Conservation (phyloP, 2,113 vertebrate genomes). For the Chroicocephalus ridibundus region DNA sequence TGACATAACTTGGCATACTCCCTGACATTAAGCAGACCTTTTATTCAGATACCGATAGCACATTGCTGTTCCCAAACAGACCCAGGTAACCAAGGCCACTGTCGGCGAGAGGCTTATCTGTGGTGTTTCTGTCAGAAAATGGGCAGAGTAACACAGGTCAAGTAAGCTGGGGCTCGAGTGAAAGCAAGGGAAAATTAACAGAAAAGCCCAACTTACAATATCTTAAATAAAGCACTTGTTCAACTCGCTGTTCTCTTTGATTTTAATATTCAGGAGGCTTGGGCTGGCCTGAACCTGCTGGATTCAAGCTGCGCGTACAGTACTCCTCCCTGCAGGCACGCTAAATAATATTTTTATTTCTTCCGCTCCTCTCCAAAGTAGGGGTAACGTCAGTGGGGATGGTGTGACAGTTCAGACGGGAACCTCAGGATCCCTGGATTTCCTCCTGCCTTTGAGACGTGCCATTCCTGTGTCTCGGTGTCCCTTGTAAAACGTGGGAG, state of each 20-base stretch:
- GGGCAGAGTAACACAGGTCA: neutral
- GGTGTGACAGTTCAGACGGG: neutral
- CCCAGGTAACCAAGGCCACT: neutral
- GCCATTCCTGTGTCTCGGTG: neutral
- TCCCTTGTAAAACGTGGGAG: neutral
- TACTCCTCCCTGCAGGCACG: neutral
- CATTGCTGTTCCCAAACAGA: neutral
- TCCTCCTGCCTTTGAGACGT: neutral
- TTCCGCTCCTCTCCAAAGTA: fast-evolving
- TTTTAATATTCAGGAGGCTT: neutral
- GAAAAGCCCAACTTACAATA: neutral
- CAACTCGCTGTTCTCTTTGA: neutral
- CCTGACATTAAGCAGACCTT: neutral
- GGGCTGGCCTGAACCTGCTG: neutral
- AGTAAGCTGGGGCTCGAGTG: neutral
- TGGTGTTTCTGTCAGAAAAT: neutral
- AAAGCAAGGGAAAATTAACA: neutral
- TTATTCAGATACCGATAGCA: neutral
- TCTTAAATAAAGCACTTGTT: neutral
- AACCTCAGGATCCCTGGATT: neutral
- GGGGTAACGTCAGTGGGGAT: too few relatives aligned
- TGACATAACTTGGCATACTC: neutral
- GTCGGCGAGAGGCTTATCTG: neutral
- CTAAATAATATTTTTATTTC: neutral
- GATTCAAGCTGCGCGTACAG: neutral